phyloP scores from a whole-genome alignment of 1,140 invertebrate genomes.

The Calliphora vicina region DNA sequence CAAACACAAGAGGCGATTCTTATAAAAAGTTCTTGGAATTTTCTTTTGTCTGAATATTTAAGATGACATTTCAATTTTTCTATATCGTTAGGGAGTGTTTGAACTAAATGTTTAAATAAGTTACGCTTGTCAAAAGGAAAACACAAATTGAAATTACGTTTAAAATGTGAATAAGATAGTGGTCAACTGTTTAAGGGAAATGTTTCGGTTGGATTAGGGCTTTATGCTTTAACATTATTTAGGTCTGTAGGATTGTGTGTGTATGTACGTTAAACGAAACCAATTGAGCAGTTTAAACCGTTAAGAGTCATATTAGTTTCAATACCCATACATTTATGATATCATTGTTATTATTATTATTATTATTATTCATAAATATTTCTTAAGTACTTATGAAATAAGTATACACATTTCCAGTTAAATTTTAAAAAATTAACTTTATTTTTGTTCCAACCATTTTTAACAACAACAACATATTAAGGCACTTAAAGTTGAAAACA shows the following conservation, averaged over 20 bases:
- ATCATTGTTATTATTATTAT: background rate
- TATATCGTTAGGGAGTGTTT: background rate
- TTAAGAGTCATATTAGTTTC: slow-evolving; percentile 1
- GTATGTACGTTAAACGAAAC: too few relatives aligned
- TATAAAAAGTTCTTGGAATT: background rate
- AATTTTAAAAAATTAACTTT: too few relatives aligned
- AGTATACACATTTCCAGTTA: too few relatives aligned
- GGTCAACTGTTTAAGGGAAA: background rate
- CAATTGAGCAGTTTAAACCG: background rate
- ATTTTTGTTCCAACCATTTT: too few relatives aligned
- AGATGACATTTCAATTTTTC: slow-evolving; percentile 29
- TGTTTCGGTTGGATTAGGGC: slow-evolving; percentile 11
- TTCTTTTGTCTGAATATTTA: background rate
- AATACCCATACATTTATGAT: slow-evolving; percentile 19
- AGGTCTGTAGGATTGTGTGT: too few relatives aligned
- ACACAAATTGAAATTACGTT: too few relatives aligned
- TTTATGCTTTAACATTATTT: background rate
- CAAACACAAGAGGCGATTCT: background rate
- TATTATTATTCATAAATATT: too few relatives aligned
- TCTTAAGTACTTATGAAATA: too few relatives aligned
- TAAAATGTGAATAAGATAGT: background rate
- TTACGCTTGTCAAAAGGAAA: background rate
- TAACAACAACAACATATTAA: too few relatives aligned
- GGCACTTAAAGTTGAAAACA: too few relatives aligned
- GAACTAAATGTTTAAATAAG: background rate